Evolutionary conservation across 2,797 vertebrate species (phyloP).

Genomic region (Pangasius macronema): DNA sequence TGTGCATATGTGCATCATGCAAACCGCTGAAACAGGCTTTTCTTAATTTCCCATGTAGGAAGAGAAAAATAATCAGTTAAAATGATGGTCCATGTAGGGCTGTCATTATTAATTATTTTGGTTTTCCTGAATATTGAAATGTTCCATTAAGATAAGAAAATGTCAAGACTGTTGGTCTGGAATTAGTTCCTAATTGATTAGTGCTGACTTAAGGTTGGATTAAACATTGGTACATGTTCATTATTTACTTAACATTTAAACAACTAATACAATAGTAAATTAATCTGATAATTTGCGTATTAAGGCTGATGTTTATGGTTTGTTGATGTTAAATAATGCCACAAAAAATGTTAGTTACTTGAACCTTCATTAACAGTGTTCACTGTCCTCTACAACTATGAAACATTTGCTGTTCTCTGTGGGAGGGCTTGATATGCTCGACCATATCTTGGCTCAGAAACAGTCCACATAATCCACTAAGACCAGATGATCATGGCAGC

Average conservation of each 20-base stretch:
- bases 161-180: background rate
- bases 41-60: background rate
- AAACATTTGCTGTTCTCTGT: conserved; percentile 25
- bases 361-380: background rate
- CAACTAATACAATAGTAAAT: background rate
- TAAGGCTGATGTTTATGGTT: background rate
- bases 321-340: background rate
- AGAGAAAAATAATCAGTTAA: background rate
- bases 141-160: background rate
- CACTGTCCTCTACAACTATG: background rate
- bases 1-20: background rate
- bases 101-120: background rate
- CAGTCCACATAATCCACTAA: background rate
- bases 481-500: conserved; percentile 10
- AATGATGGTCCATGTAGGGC: background rate
- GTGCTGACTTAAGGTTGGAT: background rate
- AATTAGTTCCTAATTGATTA: background rate
- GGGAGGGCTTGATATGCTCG: conserved; percentile 12
- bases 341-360: background rate
- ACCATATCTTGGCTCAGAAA: background rate
- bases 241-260: background rate
- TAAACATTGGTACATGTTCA: background rate
- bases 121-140: background rate
- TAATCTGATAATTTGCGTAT: background rate
- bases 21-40: background rate